Base-by-base conservation (phyloP, 30 jellyfish, hydroid and myxozoan species). In the Catostylus mosaicus region DNA sequence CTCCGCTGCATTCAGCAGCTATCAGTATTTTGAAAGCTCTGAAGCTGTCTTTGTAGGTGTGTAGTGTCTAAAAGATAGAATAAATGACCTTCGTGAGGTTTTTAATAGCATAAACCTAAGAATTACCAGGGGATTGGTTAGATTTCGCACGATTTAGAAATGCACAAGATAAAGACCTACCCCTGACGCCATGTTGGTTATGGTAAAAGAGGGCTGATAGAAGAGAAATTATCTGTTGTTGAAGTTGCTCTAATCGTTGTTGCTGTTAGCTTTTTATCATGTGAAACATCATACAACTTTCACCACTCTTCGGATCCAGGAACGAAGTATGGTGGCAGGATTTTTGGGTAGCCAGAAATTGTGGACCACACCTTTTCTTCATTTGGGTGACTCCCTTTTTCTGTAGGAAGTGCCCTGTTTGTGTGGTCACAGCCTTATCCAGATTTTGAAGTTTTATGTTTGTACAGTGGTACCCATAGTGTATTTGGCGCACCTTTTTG, bases 1-100 rank as follows among this genome's bases (percentile, higher is more conserved):
- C 89, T 30, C 97, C 99, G 77, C 99, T 94, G 95, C 88, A 94
- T 56, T 82, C 99, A 32, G 99, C 97, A 5, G 99, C 96, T 14
- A 94, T 79, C 84, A 94, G 72, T 18, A 71, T 71, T 89, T 87
- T 83, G 86, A 56, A 34, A 31, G 99, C 92, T 40, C 99, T 66
- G 90, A 84, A 85, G 90, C 90, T 94, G 37, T 75, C 96, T n/a
- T 92, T 87, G 84, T 87, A 94, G 66, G 97, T 88, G 89, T 82
- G 78, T 26, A 94, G 93, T 20, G 96, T 94, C 99, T 94, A 75
- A 19, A 87, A 75, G 2, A 50, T 22, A 46, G 5, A 51, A 37
- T 33, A 66, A 30, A 46, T 45, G 35, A n/a, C n/a, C n/a, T 60
- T 8, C 14, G 35, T 19, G 73, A 60, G 56, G 12, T 6, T 8